A percentile compares a stretch with the other conserved stretches of the same genome.
Evolutionary conservation across 92 coral and sea anemone genomes (phyloP).

Genomic region (Phenganax marumi): DNA sequence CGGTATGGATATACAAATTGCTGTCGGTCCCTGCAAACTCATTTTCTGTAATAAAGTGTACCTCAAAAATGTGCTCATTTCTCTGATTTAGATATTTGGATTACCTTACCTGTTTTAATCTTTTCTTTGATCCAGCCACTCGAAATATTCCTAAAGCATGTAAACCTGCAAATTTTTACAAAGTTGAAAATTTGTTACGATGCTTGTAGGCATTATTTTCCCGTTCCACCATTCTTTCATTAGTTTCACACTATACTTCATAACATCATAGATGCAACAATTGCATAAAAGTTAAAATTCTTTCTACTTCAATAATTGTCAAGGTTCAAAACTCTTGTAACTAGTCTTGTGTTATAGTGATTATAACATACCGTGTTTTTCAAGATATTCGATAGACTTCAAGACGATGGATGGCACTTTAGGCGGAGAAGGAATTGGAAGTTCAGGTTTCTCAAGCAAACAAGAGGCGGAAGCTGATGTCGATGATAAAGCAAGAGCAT

Average conservation of each 20-base stretch:
- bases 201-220: too few relatives aligned
- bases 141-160: conserved; percentile 92
- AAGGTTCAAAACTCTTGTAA: not conserved
- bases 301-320: too few relatives aligned
- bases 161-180: conserved; percentile 58
- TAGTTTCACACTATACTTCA: too few relatives aligned
- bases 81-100: not conserved
- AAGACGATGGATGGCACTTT: conserved; percentile 87
- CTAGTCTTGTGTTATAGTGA: not conserved
- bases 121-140: conserved; percentile 91
- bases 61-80: not conserved
- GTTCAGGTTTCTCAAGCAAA: conserved; percentile 75
- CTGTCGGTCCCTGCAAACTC: not conserved
- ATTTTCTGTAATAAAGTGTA: not conserved
- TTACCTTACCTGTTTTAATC: conserved; percentile 85
- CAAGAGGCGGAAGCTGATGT: conserved; percentile 95
- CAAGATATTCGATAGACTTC: conserved; percentile 83
- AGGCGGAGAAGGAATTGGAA: conserved; percentile 67
- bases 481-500: conserved; percentile 84
- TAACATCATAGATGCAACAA: too few relatives aligned
- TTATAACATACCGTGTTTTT: conserved; percentile 71
- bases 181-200: not conserved
- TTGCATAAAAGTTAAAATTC: too few relatives aligned
- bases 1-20: not conserved
- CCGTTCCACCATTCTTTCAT: too few relatives aligned